phyloP scores from a whole-genome alignment of 2,113 vertebrate genomes.

The Centrocercus urophasianus region DNA sequence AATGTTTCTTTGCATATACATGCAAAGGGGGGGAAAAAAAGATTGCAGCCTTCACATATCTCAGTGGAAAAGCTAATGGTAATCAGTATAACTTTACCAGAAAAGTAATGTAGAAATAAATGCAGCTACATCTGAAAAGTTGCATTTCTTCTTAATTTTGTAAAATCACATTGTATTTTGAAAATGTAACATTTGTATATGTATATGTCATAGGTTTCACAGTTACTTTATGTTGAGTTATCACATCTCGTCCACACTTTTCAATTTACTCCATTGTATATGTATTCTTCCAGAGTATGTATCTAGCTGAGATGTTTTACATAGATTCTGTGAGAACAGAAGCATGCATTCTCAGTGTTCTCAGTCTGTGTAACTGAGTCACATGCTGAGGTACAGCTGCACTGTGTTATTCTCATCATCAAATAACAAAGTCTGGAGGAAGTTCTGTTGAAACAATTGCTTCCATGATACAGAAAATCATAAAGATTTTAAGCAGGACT shows the following conservation, averaged over 20 bases:
- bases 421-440: constrained; percentile 27
- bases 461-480: constrained; percentile 52
- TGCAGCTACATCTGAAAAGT: neutral
- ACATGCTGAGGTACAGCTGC: neutral
- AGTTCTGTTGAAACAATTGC: neutral
- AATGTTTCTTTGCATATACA: neutral
- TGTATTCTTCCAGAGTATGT: neutral
- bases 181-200: neutral
- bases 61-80: neutral
- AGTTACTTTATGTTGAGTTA: neutral
- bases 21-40: neutral
- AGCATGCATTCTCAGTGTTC: neutral
- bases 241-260: neutral
- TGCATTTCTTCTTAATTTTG: neutral
- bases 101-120: neutral
- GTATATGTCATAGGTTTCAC: neutral
- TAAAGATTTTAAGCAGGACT: constrained; percentile 18
- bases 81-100: neutral
- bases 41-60: neutral
- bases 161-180: neutral
- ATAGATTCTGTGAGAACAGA: neutral
- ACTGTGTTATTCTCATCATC: neutral
- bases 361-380: neutral
- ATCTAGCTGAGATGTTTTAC: neutral
- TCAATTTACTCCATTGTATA: neutral